Evolutionary conservation across 2,797 vertebrate species (phyloP).

Genomic region (Scyliorhinus canicula): DNA sequence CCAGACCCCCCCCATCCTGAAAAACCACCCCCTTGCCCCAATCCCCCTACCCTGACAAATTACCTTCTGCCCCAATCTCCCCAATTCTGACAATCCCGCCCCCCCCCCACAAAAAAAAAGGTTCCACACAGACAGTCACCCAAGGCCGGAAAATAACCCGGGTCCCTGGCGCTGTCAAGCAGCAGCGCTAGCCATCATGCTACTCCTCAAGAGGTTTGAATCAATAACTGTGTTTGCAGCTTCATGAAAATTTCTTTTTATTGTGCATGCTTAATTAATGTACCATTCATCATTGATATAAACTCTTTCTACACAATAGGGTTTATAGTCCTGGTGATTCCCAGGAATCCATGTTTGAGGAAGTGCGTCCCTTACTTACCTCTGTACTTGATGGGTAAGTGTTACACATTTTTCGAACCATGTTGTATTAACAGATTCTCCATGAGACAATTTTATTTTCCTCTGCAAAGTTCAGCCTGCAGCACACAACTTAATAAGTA

Average conservation of each 20-base stretch:
- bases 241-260: background rate
- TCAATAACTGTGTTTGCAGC: background rate
- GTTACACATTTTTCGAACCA: background rate
- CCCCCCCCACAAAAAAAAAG: too few species aligned
- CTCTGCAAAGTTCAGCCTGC: background rate
- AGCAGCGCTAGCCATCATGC: too few species aligned
- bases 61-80: too few species aligned
- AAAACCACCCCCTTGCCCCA: too few species aligned
- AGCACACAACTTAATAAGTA: background rate
- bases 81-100: too few species aligned
- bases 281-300: background rate
- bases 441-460: too few species aligned
- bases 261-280: background rate
- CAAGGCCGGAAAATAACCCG: too few species aligned
- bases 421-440: too few species aligned
- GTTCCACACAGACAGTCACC: too few species aligned
- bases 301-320: slow-evolving; percentile 49
- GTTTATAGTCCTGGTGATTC: slow-evolving; percentile 65
- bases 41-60: too few species aligned
- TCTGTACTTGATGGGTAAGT: slow-evolving; percentile 77
- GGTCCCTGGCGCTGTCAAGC: too few species aligned
- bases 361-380: slow-evolving; percentile 68
- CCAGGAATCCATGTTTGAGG: slow-evolving; percentile 67
- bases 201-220: slow-evolving; percentile 12
- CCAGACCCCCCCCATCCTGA: too few species aligned